Evolutionary conservation across 2,888 invertebrate genomes (phyloP), one percentile per base, ranked within the genome.

Genomic region (Zhuqinia jingwanae): DNA sequence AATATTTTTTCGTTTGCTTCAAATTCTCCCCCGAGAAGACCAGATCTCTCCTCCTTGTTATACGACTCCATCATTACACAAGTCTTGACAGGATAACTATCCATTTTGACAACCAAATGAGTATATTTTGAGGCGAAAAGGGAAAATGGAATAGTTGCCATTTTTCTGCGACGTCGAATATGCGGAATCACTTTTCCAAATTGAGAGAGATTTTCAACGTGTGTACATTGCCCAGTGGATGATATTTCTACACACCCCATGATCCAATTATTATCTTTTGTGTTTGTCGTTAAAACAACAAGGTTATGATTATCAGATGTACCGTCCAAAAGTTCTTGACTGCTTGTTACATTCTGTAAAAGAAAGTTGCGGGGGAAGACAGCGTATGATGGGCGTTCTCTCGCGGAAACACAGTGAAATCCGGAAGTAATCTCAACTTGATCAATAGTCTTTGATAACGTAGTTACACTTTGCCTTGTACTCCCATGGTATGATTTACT

Each of bases 251-350:
- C 94, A 91, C 97, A 97, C 17, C 95, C 96, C 91, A 95, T 96
- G 20, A 97, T 92, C 97, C 97, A 97, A 88, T 96, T 95, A 63
- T 93, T 94, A 27, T 94, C 94, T 70, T 95, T 95, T 15, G 96
- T 93, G 92, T 96, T 95, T 0, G 95, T 92, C 0, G 95, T 94
- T 91, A 96, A 95, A 1, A 96, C 93, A 0, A 95, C 95, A 6
- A 95, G 93, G 88, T 93, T 94, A 92, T 94, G 93, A 91, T 94
- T 94, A 88, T 93, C 94, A 0, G 94, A 93, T 88, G n/a, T n/a
- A n/a, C 93, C 93, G 47, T 92, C 92, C 0, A 27, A 13, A 20
- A 17, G 27, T 2, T 76, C 56, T 17, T 36, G 45, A 8, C n/a
- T 45, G 17, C 3, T 20, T 25, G 0, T 56, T 8, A 88, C 68